Evolutionary conservation across 2,888 invertebrate genomes (phyloP).

Genomic region (Mythimna pallens): DNA sequence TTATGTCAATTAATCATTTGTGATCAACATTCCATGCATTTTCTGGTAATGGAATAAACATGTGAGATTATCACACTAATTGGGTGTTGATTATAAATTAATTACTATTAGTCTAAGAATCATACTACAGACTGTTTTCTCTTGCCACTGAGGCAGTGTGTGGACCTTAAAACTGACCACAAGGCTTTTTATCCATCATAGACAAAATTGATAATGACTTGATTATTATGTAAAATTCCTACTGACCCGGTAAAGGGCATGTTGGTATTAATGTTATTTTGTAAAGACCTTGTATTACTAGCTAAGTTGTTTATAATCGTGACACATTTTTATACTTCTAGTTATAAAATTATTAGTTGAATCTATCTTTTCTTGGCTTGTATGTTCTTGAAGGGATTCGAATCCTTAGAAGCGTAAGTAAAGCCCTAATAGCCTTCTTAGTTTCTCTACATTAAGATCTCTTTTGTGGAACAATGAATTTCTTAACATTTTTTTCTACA

Average conservation of each 20-base stretch:
- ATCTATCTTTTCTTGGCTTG: constrained; percentile 68
- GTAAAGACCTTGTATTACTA: constrained; percentile 69
- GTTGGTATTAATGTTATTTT: constrained; percentile 51
- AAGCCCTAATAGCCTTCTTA: constrained; percentile 70
- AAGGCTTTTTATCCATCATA: constrained; percentile 2
- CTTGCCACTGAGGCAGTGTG: constrained; percentile 16
- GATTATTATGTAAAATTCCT: constrained; percentile 42
- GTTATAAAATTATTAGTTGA: constrained; percentile 75
- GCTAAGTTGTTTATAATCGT: constrained; percentile 75
- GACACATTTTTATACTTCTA: constrained; percentile 66
- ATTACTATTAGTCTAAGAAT: constrained; percentile 10
- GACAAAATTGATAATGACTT: constrained; percentile 33
- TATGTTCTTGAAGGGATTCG: constrained; percentile 70
- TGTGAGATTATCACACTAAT: constrained; percentile 25
- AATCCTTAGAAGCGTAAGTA: constrained; percentile 71
- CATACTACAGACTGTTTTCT: constrained; percentile 6
- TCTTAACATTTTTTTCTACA: constrained; percentile 66
- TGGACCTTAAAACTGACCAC: constrained; percentile 6
- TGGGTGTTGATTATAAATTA: constrained; percentile 59
- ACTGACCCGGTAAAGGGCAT: constrained; percentile 60
- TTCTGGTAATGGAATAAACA: constrained; percentile 24
- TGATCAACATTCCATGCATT: constrained; percentile 59
- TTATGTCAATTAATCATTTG: constrained; percentile 56
- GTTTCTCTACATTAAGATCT: constrained; percentile 76
- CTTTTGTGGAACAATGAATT: constrained; percentile 82